These are phyloP conservation scores for Alexandromys fortis DNA, from an alignment of 2,113 vertebrate species.

Conservation along the genomic window DNA sequence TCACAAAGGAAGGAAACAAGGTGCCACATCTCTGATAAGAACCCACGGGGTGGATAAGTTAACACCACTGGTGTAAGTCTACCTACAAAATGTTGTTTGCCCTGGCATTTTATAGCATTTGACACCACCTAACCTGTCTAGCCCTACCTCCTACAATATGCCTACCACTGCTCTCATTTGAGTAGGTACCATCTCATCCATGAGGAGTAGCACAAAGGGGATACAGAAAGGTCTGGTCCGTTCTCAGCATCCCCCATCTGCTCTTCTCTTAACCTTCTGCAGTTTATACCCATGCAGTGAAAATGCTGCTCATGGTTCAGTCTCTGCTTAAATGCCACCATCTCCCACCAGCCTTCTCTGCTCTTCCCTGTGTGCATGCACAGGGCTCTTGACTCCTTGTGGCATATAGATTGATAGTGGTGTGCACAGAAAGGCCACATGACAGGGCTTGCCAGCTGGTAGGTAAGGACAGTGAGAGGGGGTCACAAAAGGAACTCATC, in stretches of 20 bases:
- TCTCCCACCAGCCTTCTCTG: not conserved
- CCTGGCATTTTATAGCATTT: not conserved
- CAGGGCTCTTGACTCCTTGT: not conserved
- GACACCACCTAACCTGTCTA: not conserved
- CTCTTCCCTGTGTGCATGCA: not conserved
- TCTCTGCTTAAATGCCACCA: not conserved
- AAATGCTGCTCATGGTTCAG: not conserved
- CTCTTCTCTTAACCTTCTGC: not conserved
- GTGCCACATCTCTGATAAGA: not conserved
- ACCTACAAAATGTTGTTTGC: not conserved
- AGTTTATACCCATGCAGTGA: not conserved
- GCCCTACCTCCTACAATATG: not conserved
- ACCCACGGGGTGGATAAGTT: not conserved
- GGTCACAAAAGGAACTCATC: not conserved
- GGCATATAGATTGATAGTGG: not conserved
- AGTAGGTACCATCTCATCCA: not conserved
- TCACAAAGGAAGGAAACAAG: not conserved
- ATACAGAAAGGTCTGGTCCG: not conserved
- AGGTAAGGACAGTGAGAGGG: not conserved
- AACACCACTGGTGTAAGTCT: not conserved
- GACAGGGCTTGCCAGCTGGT: no score
- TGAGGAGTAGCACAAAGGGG: not conserved
- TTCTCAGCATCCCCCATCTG: not conserved
- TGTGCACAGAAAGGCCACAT: not conserved
- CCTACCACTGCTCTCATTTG: not conserved